Conservation (phyloP, 1,140 invertebrate species). For the Meloidogyne exigua region DNA sequence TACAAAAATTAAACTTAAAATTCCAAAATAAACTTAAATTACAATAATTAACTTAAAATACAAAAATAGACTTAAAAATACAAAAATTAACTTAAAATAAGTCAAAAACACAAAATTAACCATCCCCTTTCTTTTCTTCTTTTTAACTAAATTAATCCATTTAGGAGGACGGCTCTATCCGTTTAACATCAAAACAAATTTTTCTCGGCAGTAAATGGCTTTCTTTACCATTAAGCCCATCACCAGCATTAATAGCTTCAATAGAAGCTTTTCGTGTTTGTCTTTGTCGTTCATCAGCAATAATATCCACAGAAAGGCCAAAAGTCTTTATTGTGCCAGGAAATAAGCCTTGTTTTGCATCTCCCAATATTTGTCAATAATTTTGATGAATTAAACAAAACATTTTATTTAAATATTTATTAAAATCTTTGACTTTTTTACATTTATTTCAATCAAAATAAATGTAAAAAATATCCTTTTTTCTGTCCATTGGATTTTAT, state of each 20-base stretch:
- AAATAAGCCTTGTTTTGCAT: constrained; percentile 49
- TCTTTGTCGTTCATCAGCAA: constrained; percentile 38
- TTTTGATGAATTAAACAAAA: neutral
- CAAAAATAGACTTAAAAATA: neutral
- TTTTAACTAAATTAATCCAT: constrained; percentile 14
- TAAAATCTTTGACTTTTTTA: too few relatives aligned
- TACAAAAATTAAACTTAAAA: neutral
- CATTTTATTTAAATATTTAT: too few relatives aligned
- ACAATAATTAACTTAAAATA: too few relatives aligned
- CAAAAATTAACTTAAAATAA: neutral
- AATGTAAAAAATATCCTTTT: neutral
- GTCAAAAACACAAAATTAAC: too few relatives aligned
- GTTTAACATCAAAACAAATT: constrained; percentile 32
- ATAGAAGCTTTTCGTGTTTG: constrained; percentile 55
- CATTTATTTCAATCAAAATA: too few relatives aligned
- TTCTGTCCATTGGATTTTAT: neutral
- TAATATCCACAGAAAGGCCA: constrained; percentile 25
- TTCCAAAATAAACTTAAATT: constrained; percentile 6
- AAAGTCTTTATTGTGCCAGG: constrained; percentile 54
- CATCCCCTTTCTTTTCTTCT: constrained; percentile 7
- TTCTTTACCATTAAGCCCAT: constrained; percentile 48
- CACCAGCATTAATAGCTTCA: constrained; percentile 53
- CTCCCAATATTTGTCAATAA: constrained; percentile 45
- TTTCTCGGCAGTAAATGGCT: constrained; percentile 39
- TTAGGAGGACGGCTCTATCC: constrained; percentile 52